Evolutionary conservation across 1,140 invertebrate genomes (phyloP).

Genomic region (Portunus trituberculatus): DNA sequence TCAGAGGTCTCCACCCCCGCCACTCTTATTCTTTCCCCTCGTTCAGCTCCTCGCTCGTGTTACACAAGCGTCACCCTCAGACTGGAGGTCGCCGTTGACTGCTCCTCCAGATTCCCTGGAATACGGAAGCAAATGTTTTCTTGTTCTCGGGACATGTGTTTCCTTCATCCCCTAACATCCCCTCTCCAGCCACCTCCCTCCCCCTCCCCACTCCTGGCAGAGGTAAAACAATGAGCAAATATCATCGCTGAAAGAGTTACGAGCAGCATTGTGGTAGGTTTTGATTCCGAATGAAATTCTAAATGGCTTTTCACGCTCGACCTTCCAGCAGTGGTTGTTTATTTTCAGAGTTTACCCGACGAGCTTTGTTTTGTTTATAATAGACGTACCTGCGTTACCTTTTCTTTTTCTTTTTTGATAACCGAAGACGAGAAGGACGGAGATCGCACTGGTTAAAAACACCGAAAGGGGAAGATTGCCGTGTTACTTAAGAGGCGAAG

Average conservation of each 20-base stretch:
- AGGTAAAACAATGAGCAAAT: conserved; percentile 56
- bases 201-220: background rate
- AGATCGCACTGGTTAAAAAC: background rate
- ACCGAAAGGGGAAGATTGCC: background rate
- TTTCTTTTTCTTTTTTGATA: background rate
- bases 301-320: conserved; percentile 65
- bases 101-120: background rate
- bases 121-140: conserved; percentile 5
- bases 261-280: conserved; percentile 54
- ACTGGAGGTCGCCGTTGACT: background rate
- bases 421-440: background rate
- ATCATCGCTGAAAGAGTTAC: conserved; percentile 62
- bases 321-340: conserved; percentile 22
- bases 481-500: background rate
- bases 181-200: background rate
- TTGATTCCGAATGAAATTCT: conserved; percentile 67
- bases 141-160: background rate
- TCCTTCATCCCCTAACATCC: background rate
- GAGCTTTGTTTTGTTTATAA: background rate
- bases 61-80: background rate
- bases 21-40: background rate
- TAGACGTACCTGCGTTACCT: background rate
- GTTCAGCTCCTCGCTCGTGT: background rate
- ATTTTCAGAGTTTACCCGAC: conserved; percentile 15
- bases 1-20: background rate